phyloP scores from a whole-genome alignment of 2,888 invertebrate genomes.

The Iphiclides podalirius region DNA sequence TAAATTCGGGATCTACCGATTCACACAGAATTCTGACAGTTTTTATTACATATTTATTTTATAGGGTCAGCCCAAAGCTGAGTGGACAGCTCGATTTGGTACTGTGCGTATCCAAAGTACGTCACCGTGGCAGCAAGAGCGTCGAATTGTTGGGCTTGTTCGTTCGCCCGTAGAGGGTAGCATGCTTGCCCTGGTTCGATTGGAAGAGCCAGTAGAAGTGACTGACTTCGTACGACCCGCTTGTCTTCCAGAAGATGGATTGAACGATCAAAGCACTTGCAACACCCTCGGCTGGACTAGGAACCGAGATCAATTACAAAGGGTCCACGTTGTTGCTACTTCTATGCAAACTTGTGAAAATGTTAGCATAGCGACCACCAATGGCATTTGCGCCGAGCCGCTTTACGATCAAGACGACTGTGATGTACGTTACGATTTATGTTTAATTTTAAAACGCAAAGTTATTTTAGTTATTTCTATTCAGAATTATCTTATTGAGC shows the following conservation, averaged over 20 bases:
- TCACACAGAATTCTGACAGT: no score
- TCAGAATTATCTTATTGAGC: no score
- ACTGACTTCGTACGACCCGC: conserved; percentile 92
- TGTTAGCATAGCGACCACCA: conserved; percentile 90
- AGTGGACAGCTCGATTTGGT: conserved; percentile 91
- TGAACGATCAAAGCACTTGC: conserved; percentile 75
- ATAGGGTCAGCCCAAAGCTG: conserved; percentile 90
- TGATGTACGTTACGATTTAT: conserved; percentile 84
- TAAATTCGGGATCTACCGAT: no score
- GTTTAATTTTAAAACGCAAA: no score
- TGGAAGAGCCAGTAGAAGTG: conserved; percentile 86
- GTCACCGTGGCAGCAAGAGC: conserved; percentile 93
- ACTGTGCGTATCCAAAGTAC: conserved; percentile 87
- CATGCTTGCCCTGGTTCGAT: conserved; percentile 88
- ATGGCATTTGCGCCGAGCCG: conserved; percentile 91
- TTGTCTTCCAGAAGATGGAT: conserved; percentile 84
- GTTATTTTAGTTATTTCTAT: no score
- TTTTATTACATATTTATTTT: no score
- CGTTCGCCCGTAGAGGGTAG: conserved; percentile 95
- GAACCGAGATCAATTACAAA: conserved; percentile 89
- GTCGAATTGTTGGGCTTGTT: conserved; percentile 91
- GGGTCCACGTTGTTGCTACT: conserved; percentile 87
- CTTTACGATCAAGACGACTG: conserved; percentile 90
- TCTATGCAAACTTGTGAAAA: conserved; percentile 92
- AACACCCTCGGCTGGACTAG: conserved; percentile 93